A percentile compares a stretch with the other conserved stretches of the same genome.
phyloP scores from a whole-genome alignment of 2,113 vertebrate genomes.

The Podarcis raffonei region DNA sequence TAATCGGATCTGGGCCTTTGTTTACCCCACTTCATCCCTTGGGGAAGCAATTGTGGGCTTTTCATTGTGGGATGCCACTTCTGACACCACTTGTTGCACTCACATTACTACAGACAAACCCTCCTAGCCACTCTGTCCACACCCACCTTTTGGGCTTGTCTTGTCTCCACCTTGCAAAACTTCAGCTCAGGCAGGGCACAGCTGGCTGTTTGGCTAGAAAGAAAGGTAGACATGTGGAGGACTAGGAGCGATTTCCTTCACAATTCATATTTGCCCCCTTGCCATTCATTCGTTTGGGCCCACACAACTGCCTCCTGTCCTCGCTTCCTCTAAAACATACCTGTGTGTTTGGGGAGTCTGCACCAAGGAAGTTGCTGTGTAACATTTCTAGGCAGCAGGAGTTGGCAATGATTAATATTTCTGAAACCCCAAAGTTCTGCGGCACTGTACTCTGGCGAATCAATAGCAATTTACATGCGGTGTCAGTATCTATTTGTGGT shows the following conservation, averaged over 20 bases:
- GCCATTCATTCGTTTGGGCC: background rate
- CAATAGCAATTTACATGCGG: background rate
- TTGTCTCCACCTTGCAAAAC: background rate
- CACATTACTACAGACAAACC: background rate
- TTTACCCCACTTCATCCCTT: background rate
- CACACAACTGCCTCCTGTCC: no score
- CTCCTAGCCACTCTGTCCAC: background rate
- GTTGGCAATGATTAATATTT: constrained; percentile 34
- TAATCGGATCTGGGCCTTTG: background rate
- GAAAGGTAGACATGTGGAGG: fast-evolving
- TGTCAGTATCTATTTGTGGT: background rate
- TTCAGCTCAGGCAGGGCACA: background rate
- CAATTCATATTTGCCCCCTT: background rate
- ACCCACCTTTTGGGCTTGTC: no score
- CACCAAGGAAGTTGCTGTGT: background rate
- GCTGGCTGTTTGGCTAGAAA: fast-evolving
- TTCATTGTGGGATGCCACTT: background rate
- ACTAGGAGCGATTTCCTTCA: background rate
- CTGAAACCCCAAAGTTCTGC: constrained; percentile 19
- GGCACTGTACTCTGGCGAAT: constrained; percentile 4
- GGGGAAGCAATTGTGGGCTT: background rate
- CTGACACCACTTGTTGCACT: background rate
- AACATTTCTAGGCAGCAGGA: background rate
- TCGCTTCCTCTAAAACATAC: no score
- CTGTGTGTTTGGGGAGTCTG: background rate